phyloP scores from a whole-genome alignment of 2,113 vertebrate genomes.

The Lipophrys pholis region DNA sequence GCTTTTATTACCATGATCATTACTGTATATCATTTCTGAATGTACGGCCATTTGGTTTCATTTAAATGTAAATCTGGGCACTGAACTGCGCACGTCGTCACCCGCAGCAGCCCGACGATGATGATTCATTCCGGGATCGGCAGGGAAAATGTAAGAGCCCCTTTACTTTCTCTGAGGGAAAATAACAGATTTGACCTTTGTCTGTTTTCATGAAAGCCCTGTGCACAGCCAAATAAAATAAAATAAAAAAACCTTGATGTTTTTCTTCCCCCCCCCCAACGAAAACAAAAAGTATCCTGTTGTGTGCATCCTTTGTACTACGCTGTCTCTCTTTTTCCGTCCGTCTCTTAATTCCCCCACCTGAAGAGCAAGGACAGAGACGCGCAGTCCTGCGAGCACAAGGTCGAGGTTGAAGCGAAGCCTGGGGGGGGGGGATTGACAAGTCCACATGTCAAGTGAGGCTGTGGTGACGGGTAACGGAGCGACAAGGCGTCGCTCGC shows the following conservation, averaged over 20 bases:
- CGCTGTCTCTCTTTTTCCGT: not conserved
- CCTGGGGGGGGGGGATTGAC: slow-evolving; percentile 9
- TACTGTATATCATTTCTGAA: slow-evolving; percentile 82
- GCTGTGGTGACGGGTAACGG: not conserved
- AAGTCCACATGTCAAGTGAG: slow-evolving; percentile 25
- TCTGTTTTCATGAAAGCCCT: slow-evolving; percentile 53
- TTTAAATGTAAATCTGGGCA: slow-evolving; percentile 86
- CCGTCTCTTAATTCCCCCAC: not conserved
- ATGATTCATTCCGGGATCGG: slow-evolving; percentile 77
- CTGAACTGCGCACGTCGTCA: slow-evolving; percentile 70
- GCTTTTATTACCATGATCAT: slow-evolving; percentile 80
- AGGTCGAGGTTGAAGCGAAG: slow-evolving; percentile 29
- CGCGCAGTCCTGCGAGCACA: slow-evolving; percentile 9
- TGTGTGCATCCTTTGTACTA: slow-evolving; percentile 18
- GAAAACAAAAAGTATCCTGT: slow-evolving; percentile 29
- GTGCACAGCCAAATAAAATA: slow-evolving; percentile 9
- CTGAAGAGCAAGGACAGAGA: slow-evolving; percentile 15
- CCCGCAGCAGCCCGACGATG: slow-evolving; percentile 58
- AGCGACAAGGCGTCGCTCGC: not conserved
- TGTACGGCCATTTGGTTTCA: slow-evolving; percentile 84
- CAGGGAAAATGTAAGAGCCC: slow-evolving; percentile 64
- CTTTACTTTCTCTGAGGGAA: slow-evolving; percentile 68
- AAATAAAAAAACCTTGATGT: slow-evolving; percentile 42
- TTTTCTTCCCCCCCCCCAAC: not conserved
- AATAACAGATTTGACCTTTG: slow-evolving; percentile 77